These are phyloP conservation scores for Planiliza haematocheilus DNA, from an alignment of 2,113 vertebrate genomes.

Conservation along the genomic window DNA sequence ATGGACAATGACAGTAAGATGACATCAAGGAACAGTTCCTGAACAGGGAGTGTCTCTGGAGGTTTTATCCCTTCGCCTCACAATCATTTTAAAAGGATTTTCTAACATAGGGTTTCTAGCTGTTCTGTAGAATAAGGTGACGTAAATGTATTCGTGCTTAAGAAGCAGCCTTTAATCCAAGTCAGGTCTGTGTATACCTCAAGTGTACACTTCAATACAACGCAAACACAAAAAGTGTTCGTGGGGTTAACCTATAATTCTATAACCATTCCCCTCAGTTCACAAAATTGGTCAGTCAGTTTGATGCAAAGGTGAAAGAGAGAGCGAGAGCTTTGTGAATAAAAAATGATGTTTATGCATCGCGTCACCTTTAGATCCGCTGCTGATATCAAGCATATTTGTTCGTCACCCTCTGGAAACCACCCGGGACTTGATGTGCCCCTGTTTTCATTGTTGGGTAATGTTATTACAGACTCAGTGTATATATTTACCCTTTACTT, in stretches of 20 bases:
- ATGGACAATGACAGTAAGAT: slow-evolving; percentile 22
- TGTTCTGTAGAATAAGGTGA: not conserved
- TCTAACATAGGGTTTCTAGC: not conserved
- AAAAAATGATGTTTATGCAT: slow-evolving; percentile 25
- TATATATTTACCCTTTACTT: slow-evolving; percentile 62
- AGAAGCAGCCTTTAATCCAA: not conserved
- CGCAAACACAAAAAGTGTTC: not conserved
- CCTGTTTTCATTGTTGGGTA: slow-evolving; percentile 45
- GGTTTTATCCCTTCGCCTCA: slow-evolving; percentile 7
- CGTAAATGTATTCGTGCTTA: slow-evolving; percentile 2
- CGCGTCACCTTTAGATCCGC: slow-evolving; percentile 47
- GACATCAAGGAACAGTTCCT: slow-evolving; percentile 36
- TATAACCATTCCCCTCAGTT: slow-evolving; percentile 15
- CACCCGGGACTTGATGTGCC: slow-evolving; percentile 34
- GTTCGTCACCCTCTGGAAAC: slow-evolving; percentile 30
- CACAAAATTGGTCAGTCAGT: slow-evolving; percentile 7
- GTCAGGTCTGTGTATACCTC: not conserved
- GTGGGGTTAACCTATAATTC: not conserved
- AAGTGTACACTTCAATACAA: not conserved
- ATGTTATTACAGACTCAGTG: slow-evolving; percentile 50
- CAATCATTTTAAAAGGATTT: not conserved
- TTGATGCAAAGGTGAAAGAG: not conserved
- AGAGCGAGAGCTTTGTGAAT: slow-evolving; percentile 30
- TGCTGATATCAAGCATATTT: slow-evolving; percentile 41
- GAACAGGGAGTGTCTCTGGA: slow-evolving; percentile 5